Evolutionary conservation across 2,797 vertebrate genomes (phyloP).

Genomic region (Sebastiscus tertius): DNA sequence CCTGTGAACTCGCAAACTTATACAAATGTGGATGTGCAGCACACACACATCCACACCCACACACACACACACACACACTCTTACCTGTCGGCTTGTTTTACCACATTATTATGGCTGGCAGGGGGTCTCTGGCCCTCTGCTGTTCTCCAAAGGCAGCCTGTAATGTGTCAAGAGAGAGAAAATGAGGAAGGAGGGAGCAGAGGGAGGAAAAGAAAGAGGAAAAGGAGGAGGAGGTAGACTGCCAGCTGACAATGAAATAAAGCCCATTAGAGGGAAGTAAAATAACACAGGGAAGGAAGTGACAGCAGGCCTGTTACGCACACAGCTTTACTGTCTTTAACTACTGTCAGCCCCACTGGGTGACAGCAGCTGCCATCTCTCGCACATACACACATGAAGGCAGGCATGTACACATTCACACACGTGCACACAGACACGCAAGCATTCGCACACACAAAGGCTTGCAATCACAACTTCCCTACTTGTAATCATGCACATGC

Average conservation of each 20-base stretch:
- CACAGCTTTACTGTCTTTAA: conserved; percentile 79
- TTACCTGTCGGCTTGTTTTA: conserved; percentile 81
- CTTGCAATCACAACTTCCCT: conserved; percentile 32
- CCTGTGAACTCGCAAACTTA: conserved; percentile 62
- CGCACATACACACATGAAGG: conserved; percentile 41
- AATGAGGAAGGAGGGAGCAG: conserved; percentile 68
- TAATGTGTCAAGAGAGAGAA: conserved; percentile 78
- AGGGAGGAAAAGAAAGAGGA: conserved; percentile 64
- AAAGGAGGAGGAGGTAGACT: conserved; percentile 74
- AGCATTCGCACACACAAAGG: conserved; percentile 25
- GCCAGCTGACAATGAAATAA: conserved; percentile 86
- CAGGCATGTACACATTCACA: conserved; percentile 21
- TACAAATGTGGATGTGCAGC: conserved; percentile 50
- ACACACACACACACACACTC: conserved; percentile 49
- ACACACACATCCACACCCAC: conserved; percentile 40
- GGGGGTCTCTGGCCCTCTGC: conserved; percentile 77
- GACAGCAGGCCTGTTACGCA: conserved; percentile 81
- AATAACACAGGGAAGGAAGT: conserved; percentile 80
- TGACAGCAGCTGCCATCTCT: conserved; percentile 77
- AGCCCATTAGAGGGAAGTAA: conserved; percentile 85
- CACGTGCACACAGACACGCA: conserved; percentile 37
- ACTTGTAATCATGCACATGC: conserved; percentile 56
- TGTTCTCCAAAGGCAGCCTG: conserved; percentile 79
- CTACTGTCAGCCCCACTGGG: conserved; percentile 74
- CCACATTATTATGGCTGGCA: conserved; percentile 81